Percentiles rank a stretch among this genome's conserved stretches.
phyloP scores from a whole-genome alignment of 2,888 invertebrate genomes.

The Patella depressa region DNA sequence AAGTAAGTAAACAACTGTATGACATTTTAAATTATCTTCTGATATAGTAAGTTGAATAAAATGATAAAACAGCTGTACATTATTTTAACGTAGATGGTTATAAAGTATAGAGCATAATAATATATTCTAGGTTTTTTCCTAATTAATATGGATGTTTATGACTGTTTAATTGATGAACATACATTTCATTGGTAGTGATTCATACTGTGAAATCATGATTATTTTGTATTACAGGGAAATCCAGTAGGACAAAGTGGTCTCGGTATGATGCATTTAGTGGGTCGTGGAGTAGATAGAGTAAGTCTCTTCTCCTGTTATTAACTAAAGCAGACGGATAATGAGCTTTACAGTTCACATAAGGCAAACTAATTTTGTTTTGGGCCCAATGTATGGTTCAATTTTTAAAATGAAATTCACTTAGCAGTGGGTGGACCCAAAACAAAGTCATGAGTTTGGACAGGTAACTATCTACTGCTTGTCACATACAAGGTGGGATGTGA shows the following conservation, averaged over 20 bases:
- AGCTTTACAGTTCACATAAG: no score
- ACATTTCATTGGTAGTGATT: neutral
- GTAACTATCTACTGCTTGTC: no score
- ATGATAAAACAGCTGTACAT: no score
- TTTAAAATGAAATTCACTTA: no score
- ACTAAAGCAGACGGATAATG: no score
- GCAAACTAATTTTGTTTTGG: no score
- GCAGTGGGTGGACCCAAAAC: no score
- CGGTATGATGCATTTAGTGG: constrained; percentile 96
- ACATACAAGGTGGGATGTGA: no score
- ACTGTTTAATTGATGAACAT: neutral
- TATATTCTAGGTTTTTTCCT: neutral
- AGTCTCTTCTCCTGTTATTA: constrained; percentile 13
- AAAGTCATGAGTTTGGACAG: no score
- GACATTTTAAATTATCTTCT: neutral
- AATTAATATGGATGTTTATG: neutral
- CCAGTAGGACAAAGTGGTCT: constrained; percentile 97
- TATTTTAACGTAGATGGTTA: no score
- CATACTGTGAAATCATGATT: neutral
- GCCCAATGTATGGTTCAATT: no score
- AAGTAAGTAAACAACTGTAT: constrained; percentile 69
- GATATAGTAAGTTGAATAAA: neutral
- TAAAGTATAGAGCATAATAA: no score
- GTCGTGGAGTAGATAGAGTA: constrained; percentile 88
- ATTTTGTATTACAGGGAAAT: constrained; percentile 78